phyloP scores from a whole-genome alignment of 2,113 vertebrate species.

The Hiodon alosoides region DNA sequence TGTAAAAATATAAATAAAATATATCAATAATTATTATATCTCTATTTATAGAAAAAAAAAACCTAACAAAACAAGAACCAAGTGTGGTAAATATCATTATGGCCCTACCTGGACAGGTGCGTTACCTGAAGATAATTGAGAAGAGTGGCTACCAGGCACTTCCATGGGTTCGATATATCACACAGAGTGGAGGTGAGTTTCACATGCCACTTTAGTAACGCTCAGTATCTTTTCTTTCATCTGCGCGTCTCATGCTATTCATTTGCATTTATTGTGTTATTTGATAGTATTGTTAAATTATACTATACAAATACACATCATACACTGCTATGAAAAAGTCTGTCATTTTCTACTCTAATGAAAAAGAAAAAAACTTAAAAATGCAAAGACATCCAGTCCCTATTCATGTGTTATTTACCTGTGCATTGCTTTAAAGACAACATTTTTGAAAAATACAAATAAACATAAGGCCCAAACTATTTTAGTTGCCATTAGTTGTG shows the following conservation, averaged over 20 bases:
- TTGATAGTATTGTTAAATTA: not conserved
- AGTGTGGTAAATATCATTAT: not conserved
- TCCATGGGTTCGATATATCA: constrained; percentile 76
- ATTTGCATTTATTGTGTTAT: too few relatives aligned
- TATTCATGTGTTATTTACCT: constrained; percentile 40
- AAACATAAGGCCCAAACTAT: not conserved
- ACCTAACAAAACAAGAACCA: not conserved
- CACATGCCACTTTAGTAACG: not conserved
- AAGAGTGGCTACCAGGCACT: constrained; percentile 74
- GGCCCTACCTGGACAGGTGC: constrained; percentile 54
- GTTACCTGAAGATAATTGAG: constrained; percentile 76
- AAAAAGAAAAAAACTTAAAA: too few relatives aligned
- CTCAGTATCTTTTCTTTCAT: too few relatives aligned
- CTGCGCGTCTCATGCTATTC: too few relatives aligned
- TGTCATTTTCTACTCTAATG: too few relatives aligned
- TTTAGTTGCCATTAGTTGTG: not conserved
- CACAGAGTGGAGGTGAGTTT: constrained; percentile 72
- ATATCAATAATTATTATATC: too few relatives aligned
- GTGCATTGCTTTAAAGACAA: constrained; percentile 38
- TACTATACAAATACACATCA: not conserved
- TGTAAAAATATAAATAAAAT: too few relatives aligned
- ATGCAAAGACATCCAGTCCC: constrained; percentile 23
- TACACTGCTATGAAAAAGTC: too few relatives aligned
- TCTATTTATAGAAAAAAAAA: too few relatives aligned
- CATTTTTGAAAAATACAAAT: not conserved